Evolutionary conservation across 2,797 vertebrate species (phyloP), one percentile per base, ranked within the genome.

Genomic region (Gymnocypris eckloni): DNA sequence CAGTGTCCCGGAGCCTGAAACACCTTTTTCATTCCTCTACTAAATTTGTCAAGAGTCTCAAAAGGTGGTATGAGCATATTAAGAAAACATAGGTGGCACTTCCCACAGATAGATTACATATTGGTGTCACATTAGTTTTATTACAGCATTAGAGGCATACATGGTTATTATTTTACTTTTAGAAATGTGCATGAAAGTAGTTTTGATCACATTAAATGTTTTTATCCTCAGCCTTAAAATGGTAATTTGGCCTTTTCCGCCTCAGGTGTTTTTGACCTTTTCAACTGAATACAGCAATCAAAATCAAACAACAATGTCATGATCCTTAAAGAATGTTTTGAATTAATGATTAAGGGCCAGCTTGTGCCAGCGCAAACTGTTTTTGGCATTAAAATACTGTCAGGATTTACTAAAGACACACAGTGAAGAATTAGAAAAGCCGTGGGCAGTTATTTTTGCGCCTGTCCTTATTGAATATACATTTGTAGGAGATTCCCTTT

Each of bases 1-100:
- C 98, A 0, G 97, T 99, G 48, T 99, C 98, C 85, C 95, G 97
- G 81, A 99, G 98, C 88, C 93, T 99, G 89, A 99, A 98, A 91
- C 98, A 99, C 86, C 97, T 99, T 86, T 99, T 99, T 92, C 97
- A 99, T 91, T 98, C 98, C 87, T 98, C 98, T 80, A 98, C 97
- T 95, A 99, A 99, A 93, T 99, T 99, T 93, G 96, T 99, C 90
- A 99, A 99, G 93, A 98, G 95, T 28, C 96, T 99, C 85, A 99
- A 98, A 94, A 96, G 98, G 98, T 99, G 4, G 7, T 71, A 59
- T 61, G 6, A 48, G 7, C 7, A 33, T 69, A 61, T 85, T 85
- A 85, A 77, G 75, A 20, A 73, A 83, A 66, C 28, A 18, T 25
- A 18, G 3, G 3, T 64, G 39, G 56, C 39, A 79, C 52, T 78